Evolutionary conservation across 2,113 vertebrate genomes (phyloP).

Genomic region (Corythoichthys haematopterus): DNA sequence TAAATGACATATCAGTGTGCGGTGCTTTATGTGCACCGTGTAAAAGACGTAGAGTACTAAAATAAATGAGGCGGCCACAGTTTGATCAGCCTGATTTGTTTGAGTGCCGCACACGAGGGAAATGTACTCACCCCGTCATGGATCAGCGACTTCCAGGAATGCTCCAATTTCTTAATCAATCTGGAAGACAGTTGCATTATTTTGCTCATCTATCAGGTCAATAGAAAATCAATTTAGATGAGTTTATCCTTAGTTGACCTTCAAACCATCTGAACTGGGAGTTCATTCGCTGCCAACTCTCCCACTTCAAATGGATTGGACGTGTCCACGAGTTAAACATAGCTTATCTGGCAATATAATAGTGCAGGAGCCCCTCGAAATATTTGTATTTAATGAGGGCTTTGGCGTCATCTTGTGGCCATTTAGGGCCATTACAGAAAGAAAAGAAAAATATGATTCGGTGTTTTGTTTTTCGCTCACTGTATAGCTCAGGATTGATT

Average conservation of each 20-base stretch:
- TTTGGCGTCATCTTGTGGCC: background rate
- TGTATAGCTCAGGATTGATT: background rate
- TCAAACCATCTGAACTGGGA: too few species aligned
- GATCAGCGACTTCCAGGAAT: conserved; percentile 97
- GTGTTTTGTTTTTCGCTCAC: background rate
- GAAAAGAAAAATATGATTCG: background rate
- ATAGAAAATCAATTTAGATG: too few species aligned
- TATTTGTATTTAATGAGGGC: background rate
- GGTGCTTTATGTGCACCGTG: background rate
- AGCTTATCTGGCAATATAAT: too few species aligned
- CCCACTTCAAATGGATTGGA: too few species aligned
- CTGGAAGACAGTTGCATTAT: conserved; percentile 65
- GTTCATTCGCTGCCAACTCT: too few species aligned
- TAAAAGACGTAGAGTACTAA: background rate
- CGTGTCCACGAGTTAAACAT: too few species aligned
- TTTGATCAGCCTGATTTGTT: background rate
- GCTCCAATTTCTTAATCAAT: conserved; percentile 95
- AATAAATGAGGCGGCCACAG: background rate
- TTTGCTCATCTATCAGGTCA: conserved; percentile 5
- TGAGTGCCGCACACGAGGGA: conserved; percentile 7
- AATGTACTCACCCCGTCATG: conserved; percentile 88
- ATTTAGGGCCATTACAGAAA: background rate
- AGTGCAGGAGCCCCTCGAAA: too few species aligned
- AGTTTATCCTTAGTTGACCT: too few species aligned
- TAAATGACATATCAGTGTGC: background rate